These are phyloP conservation scores for Calephelis virginiensis DNA, from an alignment of 1,140 invertebrate genomes.

Conservation along the genomic window DNA sequence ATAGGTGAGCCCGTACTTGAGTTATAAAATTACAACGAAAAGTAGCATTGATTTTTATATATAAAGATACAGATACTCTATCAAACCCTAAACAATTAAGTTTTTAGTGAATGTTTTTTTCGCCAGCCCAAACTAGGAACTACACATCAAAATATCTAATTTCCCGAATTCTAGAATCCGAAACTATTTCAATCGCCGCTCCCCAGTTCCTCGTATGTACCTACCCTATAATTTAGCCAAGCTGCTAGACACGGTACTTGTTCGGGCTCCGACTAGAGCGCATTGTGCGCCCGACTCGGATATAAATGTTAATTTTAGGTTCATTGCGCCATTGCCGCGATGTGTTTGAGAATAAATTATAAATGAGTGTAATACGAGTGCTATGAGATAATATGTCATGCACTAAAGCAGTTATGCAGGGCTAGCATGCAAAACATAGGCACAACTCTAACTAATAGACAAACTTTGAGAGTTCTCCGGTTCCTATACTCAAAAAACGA, in stretches of 20 bases:
- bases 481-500: too few relatives aligned
- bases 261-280: conserved; percentile 35
- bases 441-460: too few relatives aligned
- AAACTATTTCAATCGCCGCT: conserved; percentile 31
- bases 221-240: conserved; percentile 39
- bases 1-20: too few relatives aligned
- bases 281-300: conserved; percentile 36
- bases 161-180: conserved; percentile 18
- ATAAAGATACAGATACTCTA: too few relatives aligned
- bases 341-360: conserved; percentile 59
- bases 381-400: conserved; percentile 26
- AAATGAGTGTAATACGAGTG: conserved; percentile 42
- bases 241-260: conserved; percentile 35
- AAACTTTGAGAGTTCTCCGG: too few relatives aligned
- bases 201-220: conserved; percentile 28
- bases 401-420: not conserved
- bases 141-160: conserved; percentile 7
- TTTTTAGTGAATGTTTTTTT: not conserved
- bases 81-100: not conserved
- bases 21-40: too few relatives aligned
- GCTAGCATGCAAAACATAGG: not conserved
- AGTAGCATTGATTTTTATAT: too few relatives aligned
- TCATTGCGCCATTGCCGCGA: conserved; percentile 47
- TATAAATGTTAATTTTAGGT: conserved; percentile 49
- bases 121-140: not conserved